A percentile compares a stretch with the other conserved stretches of the same genome.
Conservation (phyloP, 2,113 vertebrate species). For the Tetrao urogallus region DNA sequence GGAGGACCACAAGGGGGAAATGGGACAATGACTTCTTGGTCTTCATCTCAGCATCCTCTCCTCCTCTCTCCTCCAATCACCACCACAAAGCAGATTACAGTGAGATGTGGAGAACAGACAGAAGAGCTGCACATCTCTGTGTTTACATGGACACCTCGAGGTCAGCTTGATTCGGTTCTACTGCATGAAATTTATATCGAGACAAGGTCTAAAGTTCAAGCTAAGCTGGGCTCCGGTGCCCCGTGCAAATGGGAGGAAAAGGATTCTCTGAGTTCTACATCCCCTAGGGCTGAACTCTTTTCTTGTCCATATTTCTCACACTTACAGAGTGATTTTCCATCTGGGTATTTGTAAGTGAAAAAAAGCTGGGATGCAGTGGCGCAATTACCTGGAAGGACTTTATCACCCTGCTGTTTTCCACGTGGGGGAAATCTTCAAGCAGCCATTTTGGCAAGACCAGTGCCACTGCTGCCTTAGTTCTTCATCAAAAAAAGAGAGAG, state of each 20-base stretch:
- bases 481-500: neutral
- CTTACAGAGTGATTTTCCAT: neutral
- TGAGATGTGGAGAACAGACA: neutral
- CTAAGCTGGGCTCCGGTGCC: neutral
- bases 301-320: rapidly evolving
- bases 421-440: conserved; percentile 72
- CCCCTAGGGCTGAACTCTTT: rapidly evolving
- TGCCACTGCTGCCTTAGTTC: conserved; percentile 51
- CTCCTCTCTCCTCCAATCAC: neutral
- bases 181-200: rapidly evolving
- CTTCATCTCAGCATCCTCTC: neutral
- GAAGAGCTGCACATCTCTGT: rapidly evolving
- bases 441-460: conserved; percentile 73
- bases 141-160: rapidly evolving
- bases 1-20: neutral
- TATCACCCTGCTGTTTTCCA: conserved; percentile 73
- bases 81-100: neutral
- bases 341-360: neutral
- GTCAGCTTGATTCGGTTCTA: neutral
- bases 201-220: neutral
- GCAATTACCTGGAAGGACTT: conserved; percentile 78
- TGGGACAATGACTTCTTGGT: neutral
- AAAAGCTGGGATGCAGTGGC: rapidly evolving
- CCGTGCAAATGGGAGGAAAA: neutral
- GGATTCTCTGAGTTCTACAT: neutral